phyloP scores from a whole-genome alignment of 37 sponge, comb jelly and placozoan genomes.

The Chondrosia reniformis region DNA sequence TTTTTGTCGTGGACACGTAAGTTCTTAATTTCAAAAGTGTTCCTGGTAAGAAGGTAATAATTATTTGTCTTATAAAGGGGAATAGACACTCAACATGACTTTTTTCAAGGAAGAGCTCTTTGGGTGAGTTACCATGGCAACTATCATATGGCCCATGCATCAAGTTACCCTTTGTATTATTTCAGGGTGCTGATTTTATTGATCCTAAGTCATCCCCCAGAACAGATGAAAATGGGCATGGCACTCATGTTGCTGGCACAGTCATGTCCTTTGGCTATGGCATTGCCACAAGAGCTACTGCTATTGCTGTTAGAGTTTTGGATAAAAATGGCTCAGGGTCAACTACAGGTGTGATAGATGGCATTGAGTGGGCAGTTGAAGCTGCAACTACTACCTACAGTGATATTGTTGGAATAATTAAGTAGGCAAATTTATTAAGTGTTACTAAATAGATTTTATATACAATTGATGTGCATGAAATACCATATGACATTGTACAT shows the following conservation, averaged over 20 bases:
- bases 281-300: constrained; percentile 56
- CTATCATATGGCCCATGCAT: background rate
- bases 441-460: background rate
- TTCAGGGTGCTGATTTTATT: constrained; percentile 37
- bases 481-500: background rate
- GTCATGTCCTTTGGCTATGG: constrained; percentile 63
- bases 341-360: constrained; percentile 47
- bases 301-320: constrained; percentile 70
- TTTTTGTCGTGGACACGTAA: constrained; percentile 72
- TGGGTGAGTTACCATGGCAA: constrained; percentile 22
- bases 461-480: background rate
- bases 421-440: background rate
- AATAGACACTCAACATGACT: constrained; percentile 39
- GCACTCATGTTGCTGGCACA: constrained; percentile 75
- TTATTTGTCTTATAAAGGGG: constrained; percentile 32
- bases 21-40: background rate
- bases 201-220: constrained; percentile 41
- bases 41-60: background rate
- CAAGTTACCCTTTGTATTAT: background rate
- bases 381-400: constrained; percentile 30
- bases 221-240: constrained; percentile 67
- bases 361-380: constrained; percentile 35
- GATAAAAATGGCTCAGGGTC: constrained; percentile 46
- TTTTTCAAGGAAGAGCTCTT: constrained; percentile 53
- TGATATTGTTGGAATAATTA: background rate